phyloP scores from a whole-genome alignment of 2,797 vertebrate species.

The Mus minutoides region DNA sequence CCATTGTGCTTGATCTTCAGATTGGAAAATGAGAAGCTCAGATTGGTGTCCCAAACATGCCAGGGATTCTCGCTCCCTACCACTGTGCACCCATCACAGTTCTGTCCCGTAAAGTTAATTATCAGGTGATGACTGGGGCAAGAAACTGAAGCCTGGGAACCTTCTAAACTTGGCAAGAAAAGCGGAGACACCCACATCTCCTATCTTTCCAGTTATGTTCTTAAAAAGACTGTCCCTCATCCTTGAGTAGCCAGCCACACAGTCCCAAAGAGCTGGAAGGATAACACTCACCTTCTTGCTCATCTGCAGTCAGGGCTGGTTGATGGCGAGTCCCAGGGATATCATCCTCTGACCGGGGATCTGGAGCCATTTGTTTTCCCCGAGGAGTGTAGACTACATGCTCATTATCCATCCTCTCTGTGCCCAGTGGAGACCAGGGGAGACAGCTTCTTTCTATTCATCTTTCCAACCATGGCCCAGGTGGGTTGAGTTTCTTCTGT shows the following conservation, averaged over 20 bases:
- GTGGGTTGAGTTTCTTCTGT: neutral
- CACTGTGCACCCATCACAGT: too few species aligned
- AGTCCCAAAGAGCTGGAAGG: neutral
- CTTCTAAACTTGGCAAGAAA: neutral
- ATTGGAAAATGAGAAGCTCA: too few species aligned
- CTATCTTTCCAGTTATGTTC: neutral
- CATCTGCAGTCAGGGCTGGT: neutral
- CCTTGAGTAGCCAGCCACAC: neutral
- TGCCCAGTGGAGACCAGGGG: neutral
- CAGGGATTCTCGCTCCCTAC: rapidly evolving
- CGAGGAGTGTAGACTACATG: neutral
- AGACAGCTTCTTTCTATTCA: too few species aligned
- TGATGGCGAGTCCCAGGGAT: neutral
- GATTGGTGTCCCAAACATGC: neutral
- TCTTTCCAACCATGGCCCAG: neutral
- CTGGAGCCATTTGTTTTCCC: neutral
- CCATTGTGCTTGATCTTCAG: neutral
- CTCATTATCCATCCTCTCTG: neutral
- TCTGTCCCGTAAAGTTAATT: neutral
- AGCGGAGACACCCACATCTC: neutral
- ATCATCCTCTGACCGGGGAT: neutral
- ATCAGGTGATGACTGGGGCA: neutral
- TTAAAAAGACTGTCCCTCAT: neutral
- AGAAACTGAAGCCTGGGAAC: neutral
- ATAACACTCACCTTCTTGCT: neutral